Evolutionary conservation across 2,797 vertebrate genomes (phyloP), one percentile per base, ranked within the genome.

Genomic region (Chrysocyon brachyurus): DNA sequence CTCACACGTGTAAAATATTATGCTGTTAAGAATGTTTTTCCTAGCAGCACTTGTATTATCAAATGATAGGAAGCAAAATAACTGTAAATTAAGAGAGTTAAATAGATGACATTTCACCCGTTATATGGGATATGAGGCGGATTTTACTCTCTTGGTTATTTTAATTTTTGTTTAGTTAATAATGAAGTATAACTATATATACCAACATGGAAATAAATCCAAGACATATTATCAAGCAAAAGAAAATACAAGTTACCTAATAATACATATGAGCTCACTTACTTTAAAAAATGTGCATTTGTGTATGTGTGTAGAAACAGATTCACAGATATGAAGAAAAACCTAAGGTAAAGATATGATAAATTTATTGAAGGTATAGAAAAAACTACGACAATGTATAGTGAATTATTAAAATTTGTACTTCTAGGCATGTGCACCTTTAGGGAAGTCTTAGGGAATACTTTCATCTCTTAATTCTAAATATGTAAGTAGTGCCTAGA

Each of bases 381-480:
- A 72, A 64, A 83, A 28, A 19, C 3, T 3, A 59, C 19, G 4
- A 36, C 28, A 86, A n/a, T 64, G 54, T 6, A 24, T 26, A 26
- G 2, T 33, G 12, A 89, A 61, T 87, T 28, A 0, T 54, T 81
- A 5, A 73, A 86, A 77, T 57, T 54, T 15, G 21, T 36, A 63
- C 6, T 81, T 63, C 54, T 28, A 94, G 91, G 54, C 19, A 21
- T 12, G 1, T 24, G 8, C 21, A 33, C 2, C 16, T 83, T 49
- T 79, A 16, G 49, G 2, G 14, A 19, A 12, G 12, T 36, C 15
- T 77, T n/a, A 21, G 22, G 49, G 40, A n/a, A 2, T 9, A 66
- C n/a, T 54, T 89, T 83, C 11, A 86, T 79, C 24, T 96, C 79
- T 87, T 26, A n/a, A 83, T 89, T 94, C 79, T 91, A 24, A 95